Base-by-base conservation (phyloP, 2,888 invertebrate genomes). In the Troilus luridus region DNA sequence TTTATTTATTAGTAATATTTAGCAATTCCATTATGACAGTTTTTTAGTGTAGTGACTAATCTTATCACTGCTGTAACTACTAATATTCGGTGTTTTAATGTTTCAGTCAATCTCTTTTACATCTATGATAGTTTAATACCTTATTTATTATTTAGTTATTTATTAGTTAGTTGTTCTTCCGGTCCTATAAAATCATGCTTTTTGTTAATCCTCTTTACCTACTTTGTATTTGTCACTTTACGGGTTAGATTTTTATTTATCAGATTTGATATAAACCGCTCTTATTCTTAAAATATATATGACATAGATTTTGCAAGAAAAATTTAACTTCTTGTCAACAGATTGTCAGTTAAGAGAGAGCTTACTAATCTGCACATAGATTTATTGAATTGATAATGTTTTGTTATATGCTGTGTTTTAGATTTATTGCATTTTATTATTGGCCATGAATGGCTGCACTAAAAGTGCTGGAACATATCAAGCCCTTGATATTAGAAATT, bases 1-100 rank as follows among this genome's bases (percentile, higher is more conserved):
- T 77, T 41, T 77, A 8, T 41, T 77, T 77, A 41, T 77, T 77
- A 2, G 17, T 1, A 77, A 77, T 17, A 19, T 17, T 2, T 19
- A 62, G 27, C 24, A 7, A 6, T 24, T 67, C 7, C 12, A 72
- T 9, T 6, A 67, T 12, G 11, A 72, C 24, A 24, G 14, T 27
- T 27, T 72, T 72, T 72, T 72, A 72, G 72, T 72, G 72, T 72
- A 27, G 14, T 72, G 72, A 72, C 72, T 27, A n/a, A 24, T 72
- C 14, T 12, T 19, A 72, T 72, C 27, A 27, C 24, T 27, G 24
- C 72, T 27, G 72, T 27, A 60, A 17, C 6, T 0, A n/a, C 24
- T 67, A 14, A 27, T 6, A 27, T 77, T 77, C 3, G 27, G 17
- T 77, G 27, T 41, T 17, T 77, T 77, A 27, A 24, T 12, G 67